Percentiles rank a stretch among this genome's conserved stretches.
Conservation (phyloP, 1,140 invertebrate genomes). For the Drosophila ogumai region DNA sequence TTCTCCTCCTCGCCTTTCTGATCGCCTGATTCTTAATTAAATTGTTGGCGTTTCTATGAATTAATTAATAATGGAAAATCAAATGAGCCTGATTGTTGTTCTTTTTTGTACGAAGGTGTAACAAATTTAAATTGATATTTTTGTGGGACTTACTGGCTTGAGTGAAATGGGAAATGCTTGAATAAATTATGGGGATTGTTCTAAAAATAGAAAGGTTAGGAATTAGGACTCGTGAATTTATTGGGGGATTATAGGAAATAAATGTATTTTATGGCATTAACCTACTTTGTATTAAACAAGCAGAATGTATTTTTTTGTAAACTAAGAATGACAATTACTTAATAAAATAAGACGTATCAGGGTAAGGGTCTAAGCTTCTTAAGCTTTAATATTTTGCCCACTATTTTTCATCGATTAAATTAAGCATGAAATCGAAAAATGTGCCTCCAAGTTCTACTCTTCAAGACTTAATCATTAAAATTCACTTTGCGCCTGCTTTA, state of each 20-base stretch:
- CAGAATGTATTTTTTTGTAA: background rate
- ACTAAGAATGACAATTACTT: background rate
- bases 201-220: background rate
- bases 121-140: conserved; percentile 24
- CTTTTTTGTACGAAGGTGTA: conserved; percentile 2
- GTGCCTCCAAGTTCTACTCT: conserved; percentile 14
- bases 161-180: background rate
- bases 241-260: conserved; percentile 1
- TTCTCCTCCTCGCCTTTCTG: conserved; percentile 19
- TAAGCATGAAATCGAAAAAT: conserved; percentile 39
- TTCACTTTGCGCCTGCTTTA: conserved; percentile 74
- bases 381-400: background rate
- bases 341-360: background rate
- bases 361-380: background rate
- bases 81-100: conserved; percentile 24
- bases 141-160: background rate
- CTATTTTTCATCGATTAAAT: conserved; percentile 35
- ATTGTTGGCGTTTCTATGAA: conserved; percentile 34
- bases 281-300: background rate
- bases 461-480: conserved; percentile 65
- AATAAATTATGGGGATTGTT: background rate
- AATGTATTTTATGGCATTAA: too few species aligned
- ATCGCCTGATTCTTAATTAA: conserved; percentile 38
- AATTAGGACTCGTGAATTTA: background rate
- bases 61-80: conserved; percentile 46